These are phyloP conservation scores for Coccyzus lansbergi DNA, from an alignment of 2,797 vertebrate genomes.

Conservation along the genomic window DNA sequence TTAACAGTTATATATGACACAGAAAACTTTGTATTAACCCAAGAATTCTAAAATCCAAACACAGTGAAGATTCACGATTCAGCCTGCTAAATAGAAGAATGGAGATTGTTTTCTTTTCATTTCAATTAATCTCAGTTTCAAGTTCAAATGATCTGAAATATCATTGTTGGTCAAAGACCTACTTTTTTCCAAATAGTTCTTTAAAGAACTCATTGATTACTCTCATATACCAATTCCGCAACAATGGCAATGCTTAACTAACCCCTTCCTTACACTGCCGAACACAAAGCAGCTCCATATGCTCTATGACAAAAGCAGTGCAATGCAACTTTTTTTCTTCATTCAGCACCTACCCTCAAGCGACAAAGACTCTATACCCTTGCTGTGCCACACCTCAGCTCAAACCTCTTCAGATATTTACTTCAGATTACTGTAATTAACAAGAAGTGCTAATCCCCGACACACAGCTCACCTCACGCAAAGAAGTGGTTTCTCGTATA, in stretches of 20 bases:
- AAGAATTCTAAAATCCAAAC: neutral
- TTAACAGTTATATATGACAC: neutral
- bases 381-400: neutral
- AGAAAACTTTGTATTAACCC: neutral
- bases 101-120: neutral
- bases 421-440: neutral
- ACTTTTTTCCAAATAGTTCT: neutral
- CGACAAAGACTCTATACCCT: neutral
- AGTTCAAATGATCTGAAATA: neutral
- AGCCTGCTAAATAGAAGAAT: neutral
- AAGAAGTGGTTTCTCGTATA: slow-evolving; percentile 95
- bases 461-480: slow-evolving; percentile 88
- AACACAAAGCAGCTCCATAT: neutral
- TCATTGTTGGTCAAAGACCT: neutral
- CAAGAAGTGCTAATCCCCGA: neutral
- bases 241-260: neutral
- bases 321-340: neutral
- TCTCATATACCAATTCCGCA: neutral
- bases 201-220: neutral
- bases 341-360: neutral
- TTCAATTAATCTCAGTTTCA: neutral
- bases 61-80: neutral
- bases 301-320: neutral
- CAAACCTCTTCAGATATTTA: neutral
- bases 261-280: neutral